These are phyloP conservation scores for Erythrocebus patas DNA, from an alignment of 2,113 vertebrate species.

Conservation along the genomic window DNA sequence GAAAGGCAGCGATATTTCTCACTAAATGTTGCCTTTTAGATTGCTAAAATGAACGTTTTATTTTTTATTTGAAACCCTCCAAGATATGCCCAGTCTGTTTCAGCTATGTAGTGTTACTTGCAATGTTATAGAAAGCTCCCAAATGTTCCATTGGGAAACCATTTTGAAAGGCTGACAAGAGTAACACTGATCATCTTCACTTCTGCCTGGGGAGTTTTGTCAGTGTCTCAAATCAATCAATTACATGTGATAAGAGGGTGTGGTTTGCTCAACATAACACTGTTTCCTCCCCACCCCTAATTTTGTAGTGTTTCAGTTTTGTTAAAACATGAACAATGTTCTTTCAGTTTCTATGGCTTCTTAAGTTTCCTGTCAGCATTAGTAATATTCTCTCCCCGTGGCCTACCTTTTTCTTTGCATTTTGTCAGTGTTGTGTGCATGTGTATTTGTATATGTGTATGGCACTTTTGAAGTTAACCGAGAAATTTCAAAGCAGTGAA, in stretches of 20 bases:
- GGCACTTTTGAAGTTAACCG: neutral
- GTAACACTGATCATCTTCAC: neutral
- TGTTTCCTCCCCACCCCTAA: neutral
- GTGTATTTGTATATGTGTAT: neutral
- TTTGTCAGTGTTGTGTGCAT: neutral
- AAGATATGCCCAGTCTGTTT: neutral
- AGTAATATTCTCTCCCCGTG: neutral
- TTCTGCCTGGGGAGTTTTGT: neutral
- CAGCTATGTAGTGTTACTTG: neutral
- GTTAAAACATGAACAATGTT: slow-evolving; percentile 25
- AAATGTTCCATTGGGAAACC: neutral
- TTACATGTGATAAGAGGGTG: neutral
- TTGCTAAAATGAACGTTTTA: slow-evolving; percentile 9
- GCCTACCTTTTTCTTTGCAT: neutral
- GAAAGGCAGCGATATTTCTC: neutral
- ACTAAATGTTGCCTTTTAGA: neutral
- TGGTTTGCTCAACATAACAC: neutral
- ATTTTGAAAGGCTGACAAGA: neutral
- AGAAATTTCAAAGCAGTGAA: slow-evolving; percentile 37
- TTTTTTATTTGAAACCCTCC: slow-evolving; percentile 27
- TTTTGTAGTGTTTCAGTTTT: slow-evolving; percentile 41
- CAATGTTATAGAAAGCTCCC: neutral
- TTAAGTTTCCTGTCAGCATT: slow-evolving; percentile 30
- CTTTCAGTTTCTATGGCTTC: slow-evolving; percentile 46
- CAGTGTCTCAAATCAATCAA: neutral